A percentile compares a stretch with the other conserved stretches of the same genome.
Evolutionary conservation across 2,113 vertebrate genomes (phyloP).

Genomic region (Leptobrachium leishanense): DNA sequence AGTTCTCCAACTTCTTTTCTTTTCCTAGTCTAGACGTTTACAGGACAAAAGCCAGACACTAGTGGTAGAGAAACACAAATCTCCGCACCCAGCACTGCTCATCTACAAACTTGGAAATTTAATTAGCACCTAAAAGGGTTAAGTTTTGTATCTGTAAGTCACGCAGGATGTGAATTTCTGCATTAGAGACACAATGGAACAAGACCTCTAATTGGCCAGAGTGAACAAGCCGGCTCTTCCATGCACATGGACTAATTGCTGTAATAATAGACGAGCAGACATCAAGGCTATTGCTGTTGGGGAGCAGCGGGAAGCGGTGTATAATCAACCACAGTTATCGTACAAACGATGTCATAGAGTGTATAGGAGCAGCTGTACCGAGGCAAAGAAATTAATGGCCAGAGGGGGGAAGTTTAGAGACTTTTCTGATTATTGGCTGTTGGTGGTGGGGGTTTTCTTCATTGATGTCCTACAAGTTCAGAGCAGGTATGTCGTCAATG

Average conservation of each 20-base stretch:
- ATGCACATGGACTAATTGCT: constrained; percentile 45
- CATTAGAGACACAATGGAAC: constrained; percentile 21
- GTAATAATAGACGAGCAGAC: constrained; percentile 42
- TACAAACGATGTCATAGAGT: constrained; percentile 43
- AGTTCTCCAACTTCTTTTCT: too few species aligned
- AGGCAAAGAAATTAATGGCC: constrained; percentile 33
- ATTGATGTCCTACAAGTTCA: too few species aligned
- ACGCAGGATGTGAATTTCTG: constrained; percentile 12
- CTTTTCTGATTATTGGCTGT: background rate
- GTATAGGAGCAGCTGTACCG: constrained; percentile 42
- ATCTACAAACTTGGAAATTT: background rate
- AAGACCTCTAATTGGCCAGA: constrained; percentile 39
- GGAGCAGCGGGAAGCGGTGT: constrained; percentile 35
- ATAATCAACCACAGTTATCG: constrained; percentile 42
- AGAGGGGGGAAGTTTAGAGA: constrained; percentile 4
- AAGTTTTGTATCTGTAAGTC: background rate
- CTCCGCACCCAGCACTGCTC: too few species aligned
- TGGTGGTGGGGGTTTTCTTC: too few species aligned
- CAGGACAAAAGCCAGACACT: too few species aligned
- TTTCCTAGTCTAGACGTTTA: too few species aligned
- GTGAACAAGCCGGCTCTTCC: constrained; percentile 36
- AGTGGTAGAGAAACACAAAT: too few species aligned
- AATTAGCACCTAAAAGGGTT: constrained; percentile 18
- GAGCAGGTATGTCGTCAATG: too few species aligned
- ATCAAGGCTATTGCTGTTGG: constrained; percentile 34